phyloP scores from a whole-genome alignment of 64 coral and sea anemone species.

The Pachyseris speciosa region DNA sequence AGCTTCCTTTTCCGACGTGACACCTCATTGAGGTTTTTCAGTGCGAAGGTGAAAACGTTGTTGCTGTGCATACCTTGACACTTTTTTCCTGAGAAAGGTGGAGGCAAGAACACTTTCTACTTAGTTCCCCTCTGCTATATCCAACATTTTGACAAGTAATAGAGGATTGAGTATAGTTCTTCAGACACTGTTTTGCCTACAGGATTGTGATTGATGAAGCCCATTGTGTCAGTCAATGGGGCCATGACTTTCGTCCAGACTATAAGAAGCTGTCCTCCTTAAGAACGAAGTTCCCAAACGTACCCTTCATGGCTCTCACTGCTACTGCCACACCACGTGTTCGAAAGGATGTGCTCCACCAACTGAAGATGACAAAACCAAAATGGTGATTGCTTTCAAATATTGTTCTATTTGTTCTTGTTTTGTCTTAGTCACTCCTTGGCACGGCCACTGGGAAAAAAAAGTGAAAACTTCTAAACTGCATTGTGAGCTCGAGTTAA shows the following conservation, averaged over 20 bases:
- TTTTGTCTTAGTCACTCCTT: background rate
- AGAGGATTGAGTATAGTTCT: background rate
- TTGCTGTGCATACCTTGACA: too few species aligned
- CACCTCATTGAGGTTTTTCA: too few species aligned
- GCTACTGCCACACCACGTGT: constrained; percentile 98
- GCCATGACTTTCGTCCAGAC: constrained; percentile 97
- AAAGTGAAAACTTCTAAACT: too few species aligned
- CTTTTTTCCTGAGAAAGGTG: too few species aligned
- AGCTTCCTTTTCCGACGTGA: too few species aligned
- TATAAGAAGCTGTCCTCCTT: constrained; percentile 93
- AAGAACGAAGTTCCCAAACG: constrained; percentile 76
- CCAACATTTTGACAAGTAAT: background rate
- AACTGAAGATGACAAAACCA: constrained; percentile 79
- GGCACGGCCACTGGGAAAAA: too few species aligned
- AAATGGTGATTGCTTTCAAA: constrained; percentile 56
- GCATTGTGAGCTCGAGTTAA: too few species aligned
- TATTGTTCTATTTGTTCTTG: background rate
- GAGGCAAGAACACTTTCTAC: too few species aligned
- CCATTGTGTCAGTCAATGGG: constrained; percentile 99
- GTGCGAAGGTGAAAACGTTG: too few species aligned
- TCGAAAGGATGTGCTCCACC: constrained; percentile 89
- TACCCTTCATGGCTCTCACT: constrained; percentile 97
- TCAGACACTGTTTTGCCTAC: background rate
- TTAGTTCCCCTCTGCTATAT: too few species aligned
- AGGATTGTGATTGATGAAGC: constrained; percentile 98